Conservation (phyloP, 2,797 vertebrate genomes). For the Pseudomugil gertrudae region DNA sequence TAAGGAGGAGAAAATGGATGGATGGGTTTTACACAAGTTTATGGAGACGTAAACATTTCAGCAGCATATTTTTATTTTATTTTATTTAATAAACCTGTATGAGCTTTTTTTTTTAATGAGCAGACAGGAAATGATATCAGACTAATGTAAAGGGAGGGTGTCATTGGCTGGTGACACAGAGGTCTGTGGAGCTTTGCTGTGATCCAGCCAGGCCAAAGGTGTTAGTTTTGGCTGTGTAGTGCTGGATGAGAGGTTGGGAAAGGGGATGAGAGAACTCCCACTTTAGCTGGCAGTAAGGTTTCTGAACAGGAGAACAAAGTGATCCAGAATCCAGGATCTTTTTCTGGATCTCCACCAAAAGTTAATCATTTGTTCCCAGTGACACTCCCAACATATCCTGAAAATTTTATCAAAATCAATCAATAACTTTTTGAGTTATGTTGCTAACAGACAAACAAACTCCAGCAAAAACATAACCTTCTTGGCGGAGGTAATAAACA, state of each 20-base stretch:
- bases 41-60: background rate
- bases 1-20: too few relatives aligned
- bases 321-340: too few relatives aligned
- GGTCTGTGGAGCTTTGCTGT: slow-evolving; percentile 45
- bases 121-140: slow-evolving; percentile 8
- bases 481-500: too few relatives aligned
- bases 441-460: too few relatives aligned
- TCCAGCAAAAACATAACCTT: too few relatives aligned
- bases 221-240: slow-evolving; percentile 73
- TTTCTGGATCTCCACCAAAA: too few relatives aligned
- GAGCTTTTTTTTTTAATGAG: slow-evolving; percentile 29
- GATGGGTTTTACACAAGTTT: background rate
- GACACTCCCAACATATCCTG: too few relatives aligned
- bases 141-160: slow-evolving; percentile 25
- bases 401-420: too few relatives aligned
- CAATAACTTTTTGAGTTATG: too few relatives aligned
- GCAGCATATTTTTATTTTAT: background rate
- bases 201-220: slow-evolving; percentile 43
- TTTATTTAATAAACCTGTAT: background rate
- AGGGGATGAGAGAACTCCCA: slow-evolving; percentile 9
- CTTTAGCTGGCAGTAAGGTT: slow-evolving; percentile 15
- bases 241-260: slow-evolving; percentile 52
- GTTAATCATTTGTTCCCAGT: too few relatives aligned
- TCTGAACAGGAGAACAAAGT: background rate
- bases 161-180: slow-evolving; percentile 45